Percentiles rank a stretch among this genome's conserved stretches.
Evolutionary conservation across 37 sponge, comb jelly and placozoan species (phyloP).

Genomic region (Crambe crambe): DNA sequence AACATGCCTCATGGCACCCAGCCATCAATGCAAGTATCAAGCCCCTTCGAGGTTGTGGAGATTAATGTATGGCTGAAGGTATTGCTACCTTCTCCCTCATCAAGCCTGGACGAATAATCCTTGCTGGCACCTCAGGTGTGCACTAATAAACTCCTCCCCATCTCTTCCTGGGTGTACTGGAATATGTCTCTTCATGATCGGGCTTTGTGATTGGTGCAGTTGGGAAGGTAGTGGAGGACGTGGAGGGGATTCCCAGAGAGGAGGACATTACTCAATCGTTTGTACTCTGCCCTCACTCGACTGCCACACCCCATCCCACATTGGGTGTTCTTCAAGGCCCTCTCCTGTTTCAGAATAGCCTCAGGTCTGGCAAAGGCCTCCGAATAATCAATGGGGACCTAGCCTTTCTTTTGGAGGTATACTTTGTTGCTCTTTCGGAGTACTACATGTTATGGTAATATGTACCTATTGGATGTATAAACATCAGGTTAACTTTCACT

Average conservation of each 20-base stretch:
- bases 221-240: background rate
- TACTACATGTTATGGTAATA: too few relatives aligned
- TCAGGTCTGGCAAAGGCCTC: too few relatives aligned
- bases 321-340: conserved; percentile 68
- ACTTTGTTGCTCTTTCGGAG: too few relatives aligned
- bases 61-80: too few relatives aligned
- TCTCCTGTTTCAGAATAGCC: conserved; percentile 77
- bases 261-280: conserved; percentile 38
- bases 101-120: background rate
- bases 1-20: conserved; percentile 50
- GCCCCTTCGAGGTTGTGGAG: too few relatives aligned
- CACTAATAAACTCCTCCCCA: too few relatives aligned
- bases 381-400: too few relatives aligned
- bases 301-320: conserved; percentile 59
- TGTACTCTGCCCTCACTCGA: conserved; percentile 47
- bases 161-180: too few relatives aligned
- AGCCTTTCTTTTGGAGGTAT: too few relatives aligned
- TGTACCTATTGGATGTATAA: too few relatives aligned
- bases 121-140: background rate
- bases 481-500: too few relatives aligned
- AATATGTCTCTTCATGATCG: too few relatives aligned
- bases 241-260: conserved; percentile 6
- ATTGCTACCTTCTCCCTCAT: conserved; percentile 33
- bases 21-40: conserved; percentile 2
- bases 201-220: background rate